Evolutionary conservation across 2,888 invertebrate species (phyloP).

Genomic region (Ennomos quercinarius): DNA sequence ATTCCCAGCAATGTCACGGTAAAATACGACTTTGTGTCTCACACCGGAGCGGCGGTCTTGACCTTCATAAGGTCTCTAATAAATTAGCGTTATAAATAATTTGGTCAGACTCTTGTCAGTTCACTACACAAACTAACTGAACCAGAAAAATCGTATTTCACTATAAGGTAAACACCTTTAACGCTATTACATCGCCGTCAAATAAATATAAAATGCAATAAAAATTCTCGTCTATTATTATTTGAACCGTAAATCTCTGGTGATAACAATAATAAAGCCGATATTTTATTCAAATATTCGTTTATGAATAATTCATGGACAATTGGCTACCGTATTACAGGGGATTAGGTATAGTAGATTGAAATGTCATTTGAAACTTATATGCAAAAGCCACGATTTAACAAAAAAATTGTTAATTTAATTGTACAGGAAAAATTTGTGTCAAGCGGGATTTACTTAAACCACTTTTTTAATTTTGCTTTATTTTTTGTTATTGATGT

Average conservation of each 20-base stretch:
- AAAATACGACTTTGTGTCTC: conserved; percentile 19
- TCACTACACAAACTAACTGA: conserved; percentile 21
- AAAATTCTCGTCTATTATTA: conserved; percentile 44
- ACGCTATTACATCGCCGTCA: conserved; percentile 31
- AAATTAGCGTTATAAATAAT: conserved; percentile 18
- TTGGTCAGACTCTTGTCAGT: conserved; percentile 4
- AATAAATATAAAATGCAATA: conserved; percentile 40
- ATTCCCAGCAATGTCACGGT: conserved; percentile 10
- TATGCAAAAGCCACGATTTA: not conserved
- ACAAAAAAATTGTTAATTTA: not conserved
- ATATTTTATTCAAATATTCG: conserved; percentile 55
- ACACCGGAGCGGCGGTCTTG: conserved; percentile 3
- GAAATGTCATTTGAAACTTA: conserved; percentile 14
- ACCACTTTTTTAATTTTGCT: too few relatives aligned
- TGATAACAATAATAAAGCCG: conserved; percentile 50
- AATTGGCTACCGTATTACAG: conserved; percentile 60
- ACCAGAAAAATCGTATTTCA: conserved; percentile 29
- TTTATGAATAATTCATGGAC: conserved; percentile 61
- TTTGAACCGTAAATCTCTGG: conserved; percentile 48
- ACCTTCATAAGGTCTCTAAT: conserved; percentile 15
- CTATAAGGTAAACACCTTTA: conserved; percentile 32
- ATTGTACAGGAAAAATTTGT: too few relatives aligned
- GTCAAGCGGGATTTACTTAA: too few relatives aligned
- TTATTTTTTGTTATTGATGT: too few relatives aligned
- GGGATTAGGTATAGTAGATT: conserved; percentile 22